Evolutionary conservation across 2,797 vertebrate genomes (phyloP).

Genomic region (Phataginus tetradactyla): DNA sequence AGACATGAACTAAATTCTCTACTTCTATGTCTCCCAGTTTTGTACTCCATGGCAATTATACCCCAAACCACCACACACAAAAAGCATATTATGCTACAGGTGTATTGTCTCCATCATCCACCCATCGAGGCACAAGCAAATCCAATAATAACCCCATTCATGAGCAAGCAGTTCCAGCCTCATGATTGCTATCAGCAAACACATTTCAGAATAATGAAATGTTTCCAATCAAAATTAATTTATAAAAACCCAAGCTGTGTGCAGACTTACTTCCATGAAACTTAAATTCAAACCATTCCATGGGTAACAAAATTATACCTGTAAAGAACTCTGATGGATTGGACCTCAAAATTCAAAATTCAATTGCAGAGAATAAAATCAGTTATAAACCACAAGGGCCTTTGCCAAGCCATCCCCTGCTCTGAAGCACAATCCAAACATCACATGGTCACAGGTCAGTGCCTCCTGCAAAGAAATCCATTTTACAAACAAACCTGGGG

Average conservation of each 20-base stretch:
- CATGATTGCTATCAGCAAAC: slow-evolving; percentile 11
- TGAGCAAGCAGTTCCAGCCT: not conserved
- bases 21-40: slow-evolving; percentile 22
- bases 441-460: slow-evolving; percentile 62
- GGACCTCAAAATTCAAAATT: slow-evolving; percentile 73
- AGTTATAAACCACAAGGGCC: slow-evolving; percentile 37
- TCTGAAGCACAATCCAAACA: slow-evolving; percentile 62
- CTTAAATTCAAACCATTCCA: slow-evolving; percentile 71
- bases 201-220: slow-evolving; percentile 64
- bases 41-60: not conserved
- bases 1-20: slow-evolving; percentile 52
- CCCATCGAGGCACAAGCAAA: slow-evolving; percentile 22
- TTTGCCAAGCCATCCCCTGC: slow-evolving; percentile 52
- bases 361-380: slow-evolving; percentile 72
- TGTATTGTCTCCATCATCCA: not conserved
- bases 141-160: slow-evolving; percentile 10
- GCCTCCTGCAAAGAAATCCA: slow-evolving; percentile 70
- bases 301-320: slow-evolving; percentile 66
- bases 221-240: slow-evolving; percentile 72
- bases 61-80: not conserved
- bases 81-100: not conserved
- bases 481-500: slow-evolving; percentile 70
- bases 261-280: slow-evolving; percentile 52
- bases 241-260: slow-evolving; percentile 43
- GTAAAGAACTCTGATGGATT: slow-evolving; percentile 67